Conservation (phyloP, 2,113 vertebrate genomes). For the Dermatemys mawii region DNA sequence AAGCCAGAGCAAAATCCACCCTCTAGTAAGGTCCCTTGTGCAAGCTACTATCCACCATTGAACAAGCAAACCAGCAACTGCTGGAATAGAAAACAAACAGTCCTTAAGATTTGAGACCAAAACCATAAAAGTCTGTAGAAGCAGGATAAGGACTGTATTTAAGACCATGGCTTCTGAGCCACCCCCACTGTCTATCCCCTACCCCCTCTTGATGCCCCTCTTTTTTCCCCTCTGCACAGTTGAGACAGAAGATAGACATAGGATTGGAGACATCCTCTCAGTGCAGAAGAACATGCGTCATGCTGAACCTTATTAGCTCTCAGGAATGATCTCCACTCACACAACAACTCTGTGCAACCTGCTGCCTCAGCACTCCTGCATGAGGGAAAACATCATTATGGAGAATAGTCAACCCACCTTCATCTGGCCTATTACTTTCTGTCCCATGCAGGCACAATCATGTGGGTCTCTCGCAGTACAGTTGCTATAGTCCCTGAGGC, state of each 20-base stretch:
- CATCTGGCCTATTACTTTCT: not conserved
- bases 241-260: not conserved
- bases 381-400: not conserved
- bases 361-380: not conserved
- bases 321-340: not conserved
- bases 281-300: not conserved
- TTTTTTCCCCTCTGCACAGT: not conserved
- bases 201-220: too few relatives aligned
- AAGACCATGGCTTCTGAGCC: not conserved
- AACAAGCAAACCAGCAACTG: conserved; percentile 8
- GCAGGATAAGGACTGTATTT: not conserved
- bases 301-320: not conserved
- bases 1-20: not conserved
- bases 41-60: not conserved
- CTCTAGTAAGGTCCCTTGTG: not conserved
- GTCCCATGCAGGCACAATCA: too few relatives aligned
- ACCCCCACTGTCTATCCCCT: not conserved
- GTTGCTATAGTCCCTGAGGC: too few relatives aligned
- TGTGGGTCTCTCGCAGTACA: not conserved
- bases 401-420: not conserved
- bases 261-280: too few relatives aligned
- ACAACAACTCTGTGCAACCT: not conserved
- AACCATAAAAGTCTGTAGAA: not conserved
- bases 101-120: not conserved
- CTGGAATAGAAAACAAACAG: not conserved